phyloP scores from a whole-genome alignment of 2,797 vertebrate genomes.

The Melopsittacus undulatus region DNA sequence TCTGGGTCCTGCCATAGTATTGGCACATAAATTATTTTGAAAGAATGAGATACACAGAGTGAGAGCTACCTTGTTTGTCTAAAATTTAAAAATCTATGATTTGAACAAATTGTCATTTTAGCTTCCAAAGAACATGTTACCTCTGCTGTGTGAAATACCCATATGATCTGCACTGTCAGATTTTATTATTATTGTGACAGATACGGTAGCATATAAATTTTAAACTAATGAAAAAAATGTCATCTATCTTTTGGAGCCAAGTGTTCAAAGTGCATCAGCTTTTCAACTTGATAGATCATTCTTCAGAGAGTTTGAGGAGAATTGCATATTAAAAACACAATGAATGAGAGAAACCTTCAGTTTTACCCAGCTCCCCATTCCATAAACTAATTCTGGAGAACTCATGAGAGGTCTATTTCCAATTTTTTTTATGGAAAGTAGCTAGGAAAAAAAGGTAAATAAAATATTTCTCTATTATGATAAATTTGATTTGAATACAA shows the following conservation, averaged over 20 bases:
- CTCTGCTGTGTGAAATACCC: slow-evolving; percentile 63
- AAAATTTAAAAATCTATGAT: slow-evolving; percentile 68
- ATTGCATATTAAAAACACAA: slow-evolving; percentile 68
- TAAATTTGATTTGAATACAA: not conserved
- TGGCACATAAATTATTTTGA: slow-evolving; percentile 20
- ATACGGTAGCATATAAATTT: slow-evolving; percentile 73
- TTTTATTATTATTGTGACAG: slow-evolving; percentile 82
- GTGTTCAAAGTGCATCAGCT: slow-evolving; percentile 71
- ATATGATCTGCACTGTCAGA: slow-evolving; percentile 77
- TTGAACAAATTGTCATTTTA: slow-evolving; percentile 78
- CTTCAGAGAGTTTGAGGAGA: slow-evolving; percentile 64
- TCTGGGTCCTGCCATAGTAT: not conserved
- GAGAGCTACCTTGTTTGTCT: slow-evolving; percentile 57
- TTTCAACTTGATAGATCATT: slow-evolving; percentile 72
- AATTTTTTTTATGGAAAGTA: not conserved
- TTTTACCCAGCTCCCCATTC: slow-evolving; percentile 40
- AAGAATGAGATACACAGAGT: slow-evolving; percentile 27
- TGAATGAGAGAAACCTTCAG: slow-evolving; percentile 43
- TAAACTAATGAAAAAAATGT: slow-evolving; percentile 80
- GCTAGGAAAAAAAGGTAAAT: not conserved
- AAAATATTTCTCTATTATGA: slow-evolving; percentile 11
- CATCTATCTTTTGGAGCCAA: slow-evolving; percentile 74
- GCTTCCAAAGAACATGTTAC: slow-evolving; percentile 71
- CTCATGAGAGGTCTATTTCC: slow-evolving; percentile 30
- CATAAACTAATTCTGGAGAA: slow-evolving; percentile 67